phyloP scores from a whole-genome alignment of 2,888 invertebrate genomes.

The Drosophila emarginata region DNA sequence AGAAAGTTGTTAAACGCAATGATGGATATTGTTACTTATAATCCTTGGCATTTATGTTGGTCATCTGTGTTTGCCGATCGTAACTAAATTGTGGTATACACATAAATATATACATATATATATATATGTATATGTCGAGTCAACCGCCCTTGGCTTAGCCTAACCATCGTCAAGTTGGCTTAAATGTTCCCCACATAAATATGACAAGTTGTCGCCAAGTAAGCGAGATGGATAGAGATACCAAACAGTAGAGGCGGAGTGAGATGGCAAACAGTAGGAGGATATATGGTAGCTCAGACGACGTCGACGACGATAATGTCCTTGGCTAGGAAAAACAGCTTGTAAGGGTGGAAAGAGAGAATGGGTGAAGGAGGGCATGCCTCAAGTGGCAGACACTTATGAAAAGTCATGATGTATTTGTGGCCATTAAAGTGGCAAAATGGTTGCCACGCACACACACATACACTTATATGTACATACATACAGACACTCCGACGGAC shows the following conservation, averaged over 20 bases:
- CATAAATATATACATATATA: neutral
- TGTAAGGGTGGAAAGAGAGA: slow-evolving; percentile 16
- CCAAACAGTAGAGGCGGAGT: neutral
- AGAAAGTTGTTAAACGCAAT: neutral
- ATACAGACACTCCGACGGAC: slow-evolving; percentile 6
- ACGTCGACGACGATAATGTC: slow-evolving; percentile 32
- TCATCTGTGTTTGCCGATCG: slow-evolving; percentile 29
- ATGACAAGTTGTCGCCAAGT: slow-evolving; percentile 58
- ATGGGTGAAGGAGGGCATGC: slow-evolving; percentile 28
- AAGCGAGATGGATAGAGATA: slow-evolving; percentile 31
- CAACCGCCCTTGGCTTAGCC: slow-evolving; percentile 32
- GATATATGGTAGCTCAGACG: neutral
- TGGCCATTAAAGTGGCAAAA: slow-evolving; percentile 72
- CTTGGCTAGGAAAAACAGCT: slow-evolving; percentile 45
- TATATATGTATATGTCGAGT: slow-evolving; percentile 27
- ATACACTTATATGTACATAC: slow-evolving; percentile 9
- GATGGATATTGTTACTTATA: neutral
- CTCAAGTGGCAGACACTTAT: slow-evolving; percentile 69
- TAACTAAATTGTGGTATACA: slow-evolving; percentile 57
- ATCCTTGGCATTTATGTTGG: slow-evolving; percentile 38
- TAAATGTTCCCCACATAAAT: slow-evolving; percentile 65
- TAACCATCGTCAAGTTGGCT: slow-evolving; percentile 53
- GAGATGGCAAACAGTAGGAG: slow-evolving; percentile 29
- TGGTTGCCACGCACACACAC: slow-evolving; percentile 44
- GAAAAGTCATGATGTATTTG: slow-evolving; percentile 75